Conservation (phyloP, 2,797 vertebrate species). For the Monodelphis domestica region DNA sequence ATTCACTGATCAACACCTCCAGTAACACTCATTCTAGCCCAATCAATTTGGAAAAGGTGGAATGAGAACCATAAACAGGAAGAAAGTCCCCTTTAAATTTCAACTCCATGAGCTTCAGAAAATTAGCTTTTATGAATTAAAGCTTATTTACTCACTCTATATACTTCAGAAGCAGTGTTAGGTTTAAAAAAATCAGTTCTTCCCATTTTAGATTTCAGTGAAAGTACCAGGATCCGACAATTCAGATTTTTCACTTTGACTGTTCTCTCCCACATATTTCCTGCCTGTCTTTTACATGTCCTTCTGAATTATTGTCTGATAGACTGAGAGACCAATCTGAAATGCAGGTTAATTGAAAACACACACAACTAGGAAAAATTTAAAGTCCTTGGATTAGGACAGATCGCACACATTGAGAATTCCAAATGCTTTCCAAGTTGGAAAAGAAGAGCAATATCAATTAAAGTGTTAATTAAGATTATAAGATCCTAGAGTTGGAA, state of each 20-base stretch:
- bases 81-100: constrained; percentile 42
- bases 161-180: background rate
- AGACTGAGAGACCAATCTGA: constrained; percentile 60
- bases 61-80: constrained; percentile 4
- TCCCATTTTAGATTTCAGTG: background rate
- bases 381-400: constrained; percentile 72
- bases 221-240: background rate
- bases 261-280: background rate
- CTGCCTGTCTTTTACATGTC: background rate
- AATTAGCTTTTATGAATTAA: constrained; percentile 46
- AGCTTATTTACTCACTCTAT: constrained; percentile 38
- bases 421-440: constrained; percentile 45
- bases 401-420: constrained; percentile 67
- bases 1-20: constrained; percentile 37
- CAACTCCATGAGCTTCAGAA: constrained; percentile 56
- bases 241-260: background rate
- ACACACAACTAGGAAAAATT: constrained; percentile 70
- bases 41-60: constrained; percentile 60
- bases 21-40: constrained; percentile 54
- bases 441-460: background rate
- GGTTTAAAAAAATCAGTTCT: background rate
- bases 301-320: constrained; percentile 66
- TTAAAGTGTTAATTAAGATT: background rate
- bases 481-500: background rate
- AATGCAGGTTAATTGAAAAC: constrained; percentile 74